A percentile compares a stretch with the other conserved stretches of the same genome.
phyloP scores from a whole-genome alignment of 2,888 invertebrate genomes.

The Limenitis camilla region DNA sequence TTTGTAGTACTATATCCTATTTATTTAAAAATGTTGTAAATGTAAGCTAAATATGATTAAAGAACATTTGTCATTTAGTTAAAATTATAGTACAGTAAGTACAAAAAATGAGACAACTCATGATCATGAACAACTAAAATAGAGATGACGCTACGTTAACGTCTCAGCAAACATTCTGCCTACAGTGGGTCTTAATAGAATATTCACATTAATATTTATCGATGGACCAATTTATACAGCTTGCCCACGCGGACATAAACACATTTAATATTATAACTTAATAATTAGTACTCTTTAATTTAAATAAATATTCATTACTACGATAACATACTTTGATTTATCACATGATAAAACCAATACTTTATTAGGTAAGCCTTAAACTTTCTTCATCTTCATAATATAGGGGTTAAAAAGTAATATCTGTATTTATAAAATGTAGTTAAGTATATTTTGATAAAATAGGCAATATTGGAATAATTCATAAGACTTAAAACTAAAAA shows the following conservation, averaged over 20 bases:
- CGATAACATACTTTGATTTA: no score
- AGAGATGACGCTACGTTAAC: constrained; percentile 42
- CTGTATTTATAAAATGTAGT: no score
- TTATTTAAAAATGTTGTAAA: neutral
- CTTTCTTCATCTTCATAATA: no score
- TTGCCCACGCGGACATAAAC: constrained; percentile 38
- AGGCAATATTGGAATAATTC: no score
- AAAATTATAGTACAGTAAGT: no score
- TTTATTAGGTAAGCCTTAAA: no score
- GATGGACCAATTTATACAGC: constrained; percentile 37
- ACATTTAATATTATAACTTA: constrained; percentile 4
- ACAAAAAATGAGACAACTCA: neutral
- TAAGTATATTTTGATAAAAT: no score
- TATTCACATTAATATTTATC: constrained; percentile 39
- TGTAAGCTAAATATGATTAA: constrained; percentile 17
- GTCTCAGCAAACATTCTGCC: constrained; percentile 34
- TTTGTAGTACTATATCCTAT: neutral
- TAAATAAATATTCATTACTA: no score
- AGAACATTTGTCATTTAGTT: no score
- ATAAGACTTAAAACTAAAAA: no score
- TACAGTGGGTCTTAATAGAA: constrained; percentile 35
- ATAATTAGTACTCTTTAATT: neutral
- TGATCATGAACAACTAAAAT: constrained; percentile 41
- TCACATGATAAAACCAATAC: no score
- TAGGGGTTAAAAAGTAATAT: no score